Base-by-base conservation (phyloP, 2,113 vertebrate species). In the Geococcyx californianus region DNA sequence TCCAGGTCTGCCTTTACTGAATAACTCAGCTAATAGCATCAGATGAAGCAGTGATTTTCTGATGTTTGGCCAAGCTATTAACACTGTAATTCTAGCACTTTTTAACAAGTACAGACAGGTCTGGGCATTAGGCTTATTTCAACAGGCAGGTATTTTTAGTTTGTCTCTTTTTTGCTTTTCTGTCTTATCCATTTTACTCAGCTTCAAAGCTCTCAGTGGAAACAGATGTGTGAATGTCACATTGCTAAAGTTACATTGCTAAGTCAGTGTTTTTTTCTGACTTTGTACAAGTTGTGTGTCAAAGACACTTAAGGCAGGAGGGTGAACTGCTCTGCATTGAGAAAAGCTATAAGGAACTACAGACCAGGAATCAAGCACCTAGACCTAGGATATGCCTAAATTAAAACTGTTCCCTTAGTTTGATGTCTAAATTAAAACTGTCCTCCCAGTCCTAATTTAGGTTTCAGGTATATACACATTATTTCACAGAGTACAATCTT, bases 51-150 rank as follows among this genome's bases (percentile, higher is more conserved):
- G 77, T 44, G 75, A 76, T 87, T 97, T 95, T 95, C 77, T 96
- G 88, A 96, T 92, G 86, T 79, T 87, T 91, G 89, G 77, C 94
- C 92, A 95, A 95, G 86, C 73, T 83, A 62, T 66, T 89, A 79
- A 44, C 45, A 33, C 19, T 94, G 84, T 85, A 56, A 31, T 97
- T 95, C 89, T 66, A 91, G 56, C n/a, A 72, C 78, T 28, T 64
- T 84, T 97, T 79, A 92, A 88, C 95, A 96, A 90, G 93, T 87
- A 88, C n/a, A 58, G 80, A 63, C 94, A 95, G 76, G 93, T 89
- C 64, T 78, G 47, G 56, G 60, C 44, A 75, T 93, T 87, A 93
- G 68, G 88, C 76, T 87, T 68, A 64, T 67, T 92, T 72, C 66
- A 87, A 93, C n/a, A 52, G 67, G 36, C 38, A 73, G 42, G 0